These are phyloP conservation scores for Lagodon rhomboides DNA, from an alignment of 2,797 vertebrate genomes.

Conservation along the genomic window DNA sequence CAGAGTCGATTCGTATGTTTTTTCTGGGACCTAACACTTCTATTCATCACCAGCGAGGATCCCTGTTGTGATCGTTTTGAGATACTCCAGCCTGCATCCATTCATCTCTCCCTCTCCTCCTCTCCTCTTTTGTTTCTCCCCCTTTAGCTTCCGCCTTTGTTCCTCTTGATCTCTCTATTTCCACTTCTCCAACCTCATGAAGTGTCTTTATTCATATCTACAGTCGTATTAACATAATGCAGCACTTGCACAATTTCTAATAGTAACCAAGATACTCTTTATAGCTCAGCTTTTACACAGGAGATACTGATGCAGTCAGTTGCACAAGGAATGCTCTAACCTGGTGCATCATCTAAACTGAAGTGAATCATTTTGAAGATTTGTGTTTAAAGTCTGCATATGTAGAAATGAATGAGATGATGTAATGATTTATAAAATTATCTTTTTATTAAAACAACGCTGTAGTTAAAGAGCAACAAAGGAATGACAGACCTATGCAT, in stretches of 20 bases:
- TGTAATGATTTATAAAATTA: no score
- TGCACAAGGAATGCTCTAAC: no score
- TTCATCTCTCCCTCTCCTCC: neutral
- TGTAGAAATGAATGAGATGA: no score
- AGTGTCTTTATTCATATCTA: neutral
- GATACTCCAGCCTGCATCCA: neutral
- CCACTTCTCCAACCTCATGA: neutral
- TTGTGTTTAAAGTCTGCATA: no score
- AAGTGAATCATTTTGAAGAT: no score
- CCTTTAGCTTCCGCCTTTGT: neutral
- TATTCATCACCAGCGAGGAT: neutral
- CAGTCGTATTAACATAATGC: neutral
- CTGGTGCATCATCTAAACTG: no score
- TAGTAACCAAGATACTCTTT: no score
- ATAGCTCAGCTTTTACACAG: no score
- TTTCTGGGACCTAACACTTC: neutral
- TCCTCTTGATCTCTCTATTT: neutral
- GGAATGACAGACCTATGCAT: no score
- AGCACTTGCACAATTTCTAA: neutral
- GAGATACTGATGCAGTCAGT: no score
- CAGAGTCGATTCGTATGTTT: constrained; percentile 4
- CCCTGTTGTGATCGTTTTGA: neutral
- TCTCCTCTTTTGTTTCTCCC: neutral
- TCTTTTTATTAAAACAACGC: no score
- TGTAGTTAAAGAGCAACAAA: no score